A percentile compares a stretch with the other conserved stretches of the same genome.
These are phyloP conservation scores for Myopa tessellatipennis DNA, from an alignment of 2,888 invertebrate genomes.

Conservation along the genomic window DNA sequence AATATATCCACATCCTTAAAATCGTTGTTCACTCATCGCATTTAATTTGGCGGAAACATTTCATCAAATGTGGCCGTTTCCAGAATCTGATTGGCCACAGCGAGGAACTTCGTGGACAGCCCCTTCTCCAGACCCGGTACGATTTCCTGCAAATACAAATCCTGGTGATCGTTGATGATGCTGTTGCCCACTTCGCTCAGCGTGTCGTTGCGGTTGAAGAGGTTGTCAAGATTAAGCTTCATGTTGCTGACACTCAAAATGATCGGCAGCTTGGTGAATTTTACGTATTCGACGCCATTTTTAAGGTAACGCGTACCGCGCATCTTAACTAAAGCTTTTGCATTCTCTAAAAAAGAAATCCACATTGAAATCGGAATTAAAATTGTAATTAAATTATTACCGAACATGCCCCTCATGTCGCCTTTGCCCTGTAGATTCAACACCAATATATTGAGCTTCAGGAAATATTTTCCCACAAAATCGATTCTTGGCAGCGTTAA, in stretches of 20 bases:
- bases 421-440: slow-evolving; percentile 65
- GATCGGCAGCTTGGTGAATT: slow-evolving; percentile 63
- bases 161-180: slow-evolving; percentile 66
- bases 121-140: slow-evolving; percentile 66
- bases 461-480: slow-evolving; percentile 64
- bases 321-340: slow-evolving; percentile 64
- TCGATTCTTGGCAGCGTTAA: slow-evolving; percentile 64
- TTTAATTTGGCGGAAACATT: slow-evolving; percentile 63
- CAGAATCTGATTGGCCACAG: slow-evolving; percentile 65
- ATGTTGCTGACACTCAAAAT: slow-evolving; percentile 62
- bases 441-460: slow-evolving; percentile 63
- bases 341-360: slow-evolving; percentile 56
- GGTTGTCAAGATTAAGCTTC: slow-evolving; percentile 63
- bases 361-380: background rate
- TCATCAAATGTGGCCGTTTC: slow-evolving; percentile 66
- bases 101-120: slow-evolving; percentile 64
- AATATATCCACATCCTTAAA: too few species aligned
- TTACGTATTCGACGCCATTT: slow-evolving; percentile 62
- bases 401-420: slow-evolving; percentile 63
- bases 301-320: slow-evolving; percentile 59
- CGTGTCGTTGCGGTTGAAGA: slow-evolving; percentile 65
- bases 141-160: slow-evolving; percentile 65
- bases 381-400: slow-evolving; percentile 49
- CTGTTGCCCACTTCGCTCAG: slow-evolving; percentile 65
- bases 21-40: too few species aligned